phyloP scores from a whole-genome alignment of 2,113 vertebrate species.

The Neolamprologus sp. region DNA sequence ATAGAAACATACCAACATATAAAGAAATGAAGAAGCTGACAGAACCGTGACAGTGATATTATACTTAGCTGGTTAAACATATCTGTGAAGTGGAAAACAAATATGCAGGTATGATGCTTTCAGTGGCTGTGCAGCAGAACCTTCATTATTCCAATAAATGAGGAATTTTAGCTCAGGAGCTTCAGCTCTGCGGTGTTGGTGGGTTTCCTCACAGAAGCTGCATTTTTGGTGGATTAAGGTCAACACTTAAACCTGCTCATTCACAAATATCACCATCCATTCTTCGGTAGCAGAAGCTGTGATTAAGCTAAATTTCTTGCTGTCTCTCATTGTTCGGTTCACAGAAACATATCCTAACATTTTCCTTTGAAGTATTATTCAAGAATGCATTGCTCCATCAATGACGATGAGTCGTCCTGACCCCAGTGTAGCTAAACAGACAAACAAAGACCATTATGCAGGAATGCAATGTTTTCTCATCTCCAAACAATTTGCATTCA shows the following conservation, averaged over 20 bases:
- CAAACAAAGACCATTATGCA: not conserved
- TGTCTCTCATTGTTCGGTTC: rapidly evolving
- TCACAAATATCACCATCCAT: not conserved
- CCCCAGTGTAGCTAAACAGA: not conserved
- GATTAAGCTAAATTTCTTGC: not conserved
- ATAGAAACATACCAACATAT: too few relatives aligned
- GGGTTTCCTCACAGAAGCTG: not conserved
- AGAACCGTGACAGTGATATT: not conserved
- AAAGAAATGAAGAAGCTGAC: too few relatives aligned
- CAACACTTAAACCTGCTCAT: not conserved
- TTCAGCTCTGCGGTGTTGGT: not conserved
- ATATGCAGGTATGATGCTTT: not conserved
- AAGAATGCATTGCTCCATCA: not conserved
- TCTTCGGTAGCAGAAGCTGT: not conserved
- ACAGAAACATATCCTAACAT: not conserved
- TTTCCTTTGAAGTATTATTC: not conserved
- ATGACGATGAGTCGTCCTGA: rapidly evolving
- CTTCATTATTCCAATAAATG: not conserved
- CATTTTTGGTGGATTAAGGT: not conserved
- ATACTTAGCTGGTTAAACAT: not conserved
- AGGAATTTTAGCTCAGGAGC: not conserved
- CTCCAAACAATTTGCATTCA: not conserved
- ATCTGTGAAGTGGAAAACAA: not conserved
- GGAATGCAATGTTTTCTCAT: not conserved
- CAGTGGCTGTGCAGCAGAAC: not conserved